These are phyloP conservation scores for Acleris literana DNA, from an alignment of 2,888 invertebrate species.

Conservation along the genomic window DNA sequence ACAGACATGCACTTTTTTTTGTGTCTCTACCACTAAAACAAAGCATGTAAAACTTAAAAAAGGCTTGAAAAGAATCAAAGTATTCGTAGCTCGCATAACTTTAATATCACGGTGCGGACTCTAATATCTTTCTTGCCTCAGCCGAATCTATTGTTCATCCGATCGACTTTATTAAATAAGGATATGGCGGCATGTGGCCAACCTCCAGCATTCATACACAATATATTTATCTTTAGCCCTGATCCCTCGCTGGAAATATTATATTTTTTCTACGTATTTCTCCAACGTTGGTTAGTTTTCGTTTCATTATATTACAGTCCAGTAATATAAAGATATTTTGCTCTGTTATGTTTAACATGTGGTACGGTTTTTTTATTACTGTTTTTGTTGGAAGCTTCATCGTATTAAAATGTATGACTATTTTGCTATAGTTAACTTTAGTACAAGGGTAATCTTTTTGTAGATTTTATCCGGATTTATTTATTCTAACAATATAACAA, in stretches of 20 bases:
- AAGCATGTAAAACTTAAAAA: too few species aligned
- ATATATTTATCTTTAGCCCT: constrained; percentile 37
- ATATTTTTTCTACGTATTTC: constrained; percentile 30
- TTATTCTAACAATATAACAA: neutral
- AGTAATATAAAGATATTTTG: constrained; percentile 13
- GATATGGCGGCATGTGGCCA: constrained; percentile 54
- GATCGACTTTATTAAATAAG: constrained; percentile 58
- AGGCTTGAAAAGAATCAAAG: neutral
- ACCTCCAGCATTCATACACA: constrained; percentile 40
- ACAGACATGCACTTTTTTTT: too few species aligned
- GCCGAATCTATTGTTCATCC: constrained; percentile 71
- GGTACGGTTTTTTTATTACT: neutral
- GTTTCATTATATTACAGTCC: constrained; percentile 26
- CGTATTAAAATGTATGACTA: neutral
- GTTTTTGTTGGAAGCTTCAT: constrained; percentile 3
- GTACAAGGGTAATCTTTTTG: neutral
- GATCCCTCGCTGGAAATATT: constrained; percentile 16
- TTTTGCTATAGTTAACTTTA: neutral
- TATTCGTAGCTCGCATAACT: constrained; percentile 4
- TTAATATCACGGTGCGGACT: constrained; percentile 13
- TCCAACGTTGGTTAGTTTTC: constrained; percentile 25
- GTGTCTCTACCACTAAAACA: too few species aligned
- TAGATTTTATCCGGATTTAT: neutral
- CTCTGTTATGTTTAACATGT: constrained; percentile 9
- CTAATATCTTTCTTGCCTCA: constrained; percentile 44